Evolutionary conservation across 2,797 vertebrate species (phyloP).

Genomic region (Tragopan temminckii): DNA sequence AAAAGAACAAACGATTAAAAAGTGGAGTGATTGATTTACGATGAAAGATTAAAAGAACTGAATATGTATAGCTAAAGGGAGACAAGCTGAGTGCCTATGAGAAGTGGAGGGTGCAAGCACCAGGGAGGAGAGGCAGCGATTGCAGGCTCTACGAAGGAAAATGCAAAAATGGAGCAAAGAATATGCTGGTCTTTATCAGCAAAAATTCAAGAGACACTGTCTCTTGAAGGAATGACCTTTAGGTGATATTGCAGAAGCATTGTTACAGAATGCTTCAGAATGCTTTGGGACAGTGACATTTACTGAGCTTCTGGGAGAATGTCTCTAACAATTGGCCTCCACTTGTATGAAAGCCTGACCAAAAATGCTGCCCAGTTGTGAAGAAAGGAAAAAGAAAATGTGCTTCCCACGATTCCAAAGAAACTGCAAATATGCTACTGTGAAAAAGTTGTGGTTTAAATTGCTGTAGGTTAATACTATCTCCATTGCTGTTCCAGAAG

Average conservation of each 20-base stretch:
- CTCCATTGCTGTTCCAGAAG: not conserved
- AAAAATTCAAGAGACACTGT: not conserved
- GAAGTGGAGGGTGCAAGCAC: constrained; percentile 23
- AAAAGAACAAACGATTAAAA: constrained; percentile 35
- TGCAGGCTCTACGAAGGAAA: not conserved
- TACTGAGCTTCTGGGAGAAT: not conserved
- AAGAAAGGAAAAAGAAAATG: not conserved
- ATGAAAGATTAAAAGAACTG: constrained; percentile 69
- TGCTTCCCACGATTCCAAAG: not conserved
- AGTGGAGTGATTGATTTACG: constrained; percentile 75
- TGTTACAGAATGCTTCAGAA: not conserved
- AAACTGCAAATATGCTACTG: not conserved
- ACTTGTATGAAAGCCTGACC: not conserved
- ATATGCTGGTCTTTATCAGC: not conserved
- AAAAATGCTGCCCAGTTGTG: not conserved
- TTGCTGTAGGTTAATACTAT: not conserved
- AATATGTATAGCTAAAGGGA: constrained; percentile 76
- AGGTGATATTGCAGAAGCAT: not conserved
- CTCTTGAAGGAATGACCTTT: not conserved
- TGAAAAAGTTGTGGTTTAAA: not conserved
- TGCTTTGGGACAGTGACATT: not conserved
- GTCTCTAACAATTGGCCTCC: not conserved
- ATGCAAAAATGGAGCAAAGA: not conserved
- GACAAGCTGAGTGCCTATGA: constrained; percentile 58
- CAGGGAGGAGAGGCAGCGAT: not conserved